These are phyloP conservation scores for Sycophaga agraensis DNA, from an alignment of 1,140 invertebrate species.

Conservation along the genomic window DNA sequence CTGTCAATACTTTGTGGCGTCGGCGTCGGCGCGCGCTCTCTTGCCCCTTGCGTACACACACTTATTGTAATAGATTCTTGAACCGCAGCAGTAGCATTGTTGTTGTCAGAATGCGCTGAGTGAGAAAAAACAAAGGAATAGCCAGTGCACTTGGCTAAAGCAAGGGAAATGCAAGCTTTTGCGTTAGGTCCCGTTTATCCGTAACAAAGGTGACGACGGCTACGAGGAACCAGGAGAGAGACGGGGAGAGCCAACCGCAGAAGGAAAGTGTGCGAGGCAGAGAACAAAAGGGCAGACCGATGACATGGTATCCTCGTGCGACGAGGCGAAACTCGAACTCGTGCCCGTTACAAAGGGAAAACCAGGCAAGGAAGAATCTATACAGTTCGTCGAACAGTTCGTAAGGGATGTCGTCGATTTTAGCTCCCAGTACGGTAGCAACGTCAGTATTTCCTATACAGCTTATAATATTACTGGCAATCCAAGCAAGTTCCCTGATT, in stretches of 20 bases:
- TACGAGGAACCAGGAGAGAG: background rate
- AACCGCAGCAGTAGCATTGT: background rate
- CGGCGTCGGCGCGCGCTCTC: background rate
- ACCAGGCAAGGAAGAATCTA: slow-evolving; percentile 36
- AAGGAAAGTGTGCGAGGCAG: background rate
- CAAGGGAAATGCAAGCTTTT: background rate
- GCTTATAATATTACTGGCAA: slow-evolving; percentile 82
- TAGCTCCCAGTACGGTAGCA: slow-evolving; percentile 87
- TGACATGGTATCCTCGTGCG: slow-evolving; percentile 46
- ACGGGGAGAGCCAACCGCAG: background rate
- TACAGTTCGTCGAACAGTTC: slow-evolving; percentile 65
- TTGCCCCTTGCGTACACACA: background rate
- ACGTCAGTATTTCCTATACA: slow-evolving; percentile 83
- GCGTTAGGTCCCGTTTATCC: too few species aligned
- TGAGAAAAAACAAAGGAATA: background rate
- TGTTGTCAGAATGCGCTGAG: background rate
- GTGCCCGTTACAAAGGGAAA: slow-evolving; percentile 41
- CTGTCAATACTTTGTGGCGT: slow-evolving; percentile 26
- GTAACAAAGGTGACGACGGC: too few species aligned
- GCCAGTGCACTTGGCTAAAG: background rate
- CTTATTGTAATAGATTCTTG: background rate
- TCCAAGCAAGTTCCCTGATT: slow-evolving; percentile 80
- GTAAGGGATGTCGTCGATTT: slow-evolving; percentile 74
- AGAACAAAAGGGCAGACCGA: slow-evolving; percentile 14
- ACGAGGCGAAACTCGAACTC: slow-evolving; percentile 39